These are phyloP conservation scores for Conger conger DNA, from an alignment of 2,113 vertebrate species.

Conservation along the genomic window DNA sequence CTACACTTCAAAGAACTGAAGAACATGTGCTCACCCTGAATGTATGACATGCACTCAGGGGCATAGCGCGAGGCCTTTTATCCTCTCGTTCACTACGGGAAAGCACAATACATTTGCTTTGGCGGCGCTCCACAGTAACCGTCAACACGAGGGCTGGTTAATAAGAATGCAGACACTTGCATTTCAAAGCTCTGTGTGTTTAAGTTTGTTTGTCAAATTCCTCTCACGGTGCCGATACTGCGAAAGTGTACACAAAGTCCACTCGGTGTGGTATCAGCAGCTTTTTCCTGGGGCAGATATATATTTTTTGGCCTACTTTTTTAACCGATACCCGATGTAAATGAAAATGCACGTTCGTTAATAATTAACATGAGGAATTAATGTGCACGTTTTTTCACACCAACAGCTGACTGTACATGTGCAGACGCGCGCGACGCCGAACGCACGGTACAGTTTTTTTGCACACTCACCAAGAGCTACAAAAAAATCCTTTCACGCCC, in stretches of 20 bases:
- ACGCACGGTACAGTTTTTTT: background rate
- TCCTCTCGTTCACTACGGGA: too few species aligned
- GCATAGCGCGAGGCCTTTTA: too few species aligned
- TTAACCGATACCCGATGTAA: background rate
- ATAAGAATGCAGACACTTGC: too few species aligned
- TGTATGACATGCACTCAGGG: too few species aligned
- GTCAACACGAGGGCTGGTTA: background rate
- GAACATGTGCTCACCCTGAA: too few species aligned
- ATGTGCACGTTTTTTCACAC: too few species aligned
- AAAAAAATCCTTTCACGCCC: background rate
- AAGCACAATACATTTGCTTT: too few species aligned
- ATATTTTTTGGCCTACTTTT: background rate
- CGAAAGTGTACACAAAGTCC: background rate
- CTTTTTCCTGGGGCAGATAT: background rate
- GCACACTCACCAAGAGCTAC: background rate
- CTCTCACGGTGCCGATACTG: background rate
- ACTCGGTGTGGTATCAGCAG: background rate
- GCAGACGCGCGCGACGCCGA: too few species aligned
- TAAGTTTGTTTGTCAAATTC: background rate
- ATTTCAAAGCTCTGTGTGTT: background rate
- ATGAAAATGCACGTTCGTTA: too few species aligned
- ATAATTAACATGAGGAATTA: too few species aligned
- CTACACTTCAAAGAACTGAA: background rate
- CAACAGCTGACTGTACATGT: background rate
- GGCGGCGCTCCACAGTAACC: background rate